Evolutionary conservation across 64 coral and sea anemone genomes (phyloP).

Genomic region (Anthopleura sola): DNA sequence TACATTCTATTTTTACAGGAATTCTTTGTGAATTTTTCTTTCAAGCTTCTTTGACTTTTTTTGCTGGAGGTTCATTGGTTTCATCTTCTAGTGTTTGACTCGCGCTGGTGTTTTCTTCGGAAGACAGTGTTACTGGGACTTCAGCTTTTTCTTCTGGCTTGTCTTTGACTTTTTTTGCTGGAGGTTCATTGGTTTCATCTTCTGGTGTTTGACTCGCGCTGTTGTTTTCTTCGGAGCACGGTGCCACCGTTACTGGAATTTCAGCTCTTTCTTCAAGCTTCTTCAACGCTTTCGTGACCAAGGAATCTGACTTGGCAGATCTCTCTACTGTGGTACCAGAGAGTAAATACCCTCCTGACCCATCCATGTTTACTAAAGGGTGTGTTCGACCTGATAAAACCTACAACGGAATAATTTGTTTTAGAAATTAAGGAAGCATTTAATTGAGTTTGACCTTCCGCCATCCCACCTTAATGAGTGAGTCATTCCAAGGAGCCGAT

Average conservation of each 20-base stretch:
- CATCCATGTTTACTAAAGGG: conserved; percentile 70
- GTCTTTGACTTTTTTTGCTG: not conserved
- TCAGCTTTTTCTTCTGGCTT: not conserved
- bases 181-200: not conserved
- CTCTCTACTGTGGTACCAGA: conserved; percentile 81
- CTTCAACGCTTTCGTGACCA: not conserved
- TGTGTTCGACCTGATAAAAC: conserved; percentile 81
- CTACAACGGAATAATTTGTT: not conserved
- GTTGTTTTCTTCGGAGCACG: not conserved
- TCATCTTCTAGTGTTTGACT: not conserved
- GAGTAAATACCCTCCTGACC: conserved; percentile 84
- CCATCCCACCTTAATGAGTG: too few species aligned
- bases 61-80: not conserved
- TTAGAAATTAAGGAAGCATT: not conserved
- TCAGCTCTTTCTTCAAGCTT: not conserved
- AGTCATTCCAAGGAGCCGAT: too few species aligned
- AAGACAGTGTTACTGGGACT: not conserved
- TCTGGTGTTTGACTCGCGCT: not conserved
- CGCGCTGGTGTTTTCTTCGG: not conserved
- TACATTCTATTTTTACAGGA: too few species aligned
- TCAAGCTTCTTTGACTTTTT: not conserved
- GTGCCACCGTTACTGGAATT: not conserved
- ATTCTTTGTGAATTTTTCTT: too few species aligned
- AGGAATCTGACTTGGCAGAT: not conserved
- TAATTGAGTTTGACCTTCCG: too few species aligned